Evolutionary conservation across 2,797 vertebrate genomes (phyloP).

Genomic region (Erithacus rubecula): DNA sequence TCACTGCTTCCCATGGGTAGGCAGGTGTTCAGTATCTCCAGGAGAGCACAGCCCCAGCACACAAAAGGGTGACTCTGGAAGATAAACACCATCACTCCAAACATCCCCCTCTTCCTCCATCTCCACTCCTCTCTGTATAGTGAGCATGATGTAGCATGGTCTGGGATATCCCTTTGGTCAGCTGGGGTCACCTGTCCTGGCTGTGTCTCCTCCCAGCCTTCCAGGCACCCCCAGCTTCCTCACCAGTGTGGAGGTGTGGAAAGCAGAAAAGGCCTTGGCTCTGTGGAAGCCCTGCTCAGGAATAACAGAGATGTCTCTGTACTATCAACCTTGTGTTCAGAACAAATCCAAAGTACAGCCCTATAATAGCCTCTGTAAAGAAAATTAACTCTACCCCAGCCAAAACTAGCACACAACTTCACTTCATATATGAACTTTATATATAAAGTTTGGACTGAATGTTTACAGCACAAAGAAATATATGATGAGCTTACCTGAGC

Average conservation of each 20-base stretch:
- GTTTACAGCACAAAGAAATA: background rate
- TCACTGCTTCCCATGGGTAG: background rate
- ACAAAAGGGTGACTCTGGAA: background rate
- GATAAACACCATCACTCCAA: background rate
- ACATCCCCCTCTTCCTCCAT: background rate
- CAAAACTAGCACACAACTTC: background rate
- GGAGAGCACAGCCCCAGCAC: background rate
- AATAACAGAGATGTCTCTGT: background rate
- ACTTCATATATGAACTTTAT: background rate
- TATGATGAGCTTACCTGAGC: background rate
- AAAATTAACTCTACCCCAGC: background rate
- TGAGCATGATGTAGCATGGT: background rate
- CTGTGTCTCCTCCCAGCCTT: background rate
- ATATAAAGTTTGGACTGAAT: background rate
- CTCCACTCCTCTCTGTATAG: background rate
- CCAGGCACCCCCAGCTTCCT: background rate
- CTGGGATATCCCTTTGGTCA: background rate
- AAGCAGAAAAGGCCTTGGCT: background rate
- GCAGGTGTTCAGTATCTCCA: background rate
- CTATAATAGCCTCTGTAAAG: background rate
- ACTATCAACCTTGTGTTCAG: background rate
- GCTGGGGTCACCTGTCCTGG: background rate
- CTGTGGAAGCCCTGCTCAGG: background rate
- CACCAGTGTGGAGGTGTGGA: rapidly evolving
- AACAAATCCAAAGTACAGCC: background rate